Evolutionary conservation across 2,113 vertebrate species (phyloP).

Genomic region (Puntigrus tetrazona): DNA sequence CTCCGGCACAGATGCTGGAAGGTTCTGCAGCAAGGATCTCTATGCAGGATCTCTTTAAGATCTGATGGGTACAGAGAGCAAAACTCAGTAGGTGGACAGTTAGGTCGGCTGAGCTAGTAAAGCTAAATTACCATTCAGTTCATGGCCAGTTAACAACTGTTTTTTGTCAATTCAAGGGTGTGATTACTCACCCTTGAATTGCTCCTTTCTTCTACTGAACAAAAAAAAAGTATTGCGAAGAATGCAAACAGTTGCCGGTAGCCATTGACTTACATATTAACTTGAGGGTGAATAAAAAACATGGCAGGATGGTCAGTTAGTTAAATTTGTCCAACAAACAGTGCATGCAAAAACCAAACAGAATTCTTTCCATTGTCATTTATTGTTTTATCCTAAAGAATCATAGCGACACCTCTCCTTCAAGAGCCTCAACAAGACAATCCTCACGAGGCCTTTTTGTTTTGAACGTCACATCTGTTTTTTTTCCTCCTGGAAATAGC

Average conservation of each 20-base stretch:
- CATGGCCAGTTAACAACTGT: not conserved
- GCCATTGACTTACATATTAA: not conserved
- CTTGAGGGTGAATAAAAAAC: not conserved
- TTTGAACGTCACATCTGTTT: conserved; percentile 13
- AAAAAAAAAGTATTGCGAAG: not conserved
- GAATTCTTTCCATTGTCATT: not conserved
- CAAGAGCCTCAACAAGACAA: not conserved
- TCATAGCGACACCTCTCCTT: not conserved
- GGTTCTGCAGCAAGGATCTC: conserved; percentile 97
- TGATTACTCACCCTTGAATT: too few species aligned
- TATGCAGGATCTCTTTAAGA: conserved; percentile 95
- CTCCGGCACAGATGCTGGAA: conserved; percentile 97
- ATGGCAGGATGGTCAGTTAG: not conserved
- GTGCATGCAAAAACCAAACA: not conserved
- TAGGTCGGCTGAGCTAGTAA: not conserved
- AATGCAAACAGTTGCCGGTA: not conserved
- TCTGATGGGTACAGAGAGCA: conserved; percentile 76
- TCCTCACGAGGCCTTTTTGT: not conserved
- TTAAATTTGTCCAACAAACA: not conserved
- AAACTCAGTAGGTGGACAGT: not conserved
- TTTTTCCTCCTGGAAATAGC: not conserved
- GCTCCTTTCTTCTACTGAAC: not conserved
- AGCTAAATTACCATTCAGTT: not conserved
- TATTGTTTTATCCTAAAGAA: not conserved
- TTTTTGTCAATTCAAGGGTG: not conserved